Conservation (phyloP, 2,888 invertebrate genomes). For the Agriopis marginaria region DNA sequence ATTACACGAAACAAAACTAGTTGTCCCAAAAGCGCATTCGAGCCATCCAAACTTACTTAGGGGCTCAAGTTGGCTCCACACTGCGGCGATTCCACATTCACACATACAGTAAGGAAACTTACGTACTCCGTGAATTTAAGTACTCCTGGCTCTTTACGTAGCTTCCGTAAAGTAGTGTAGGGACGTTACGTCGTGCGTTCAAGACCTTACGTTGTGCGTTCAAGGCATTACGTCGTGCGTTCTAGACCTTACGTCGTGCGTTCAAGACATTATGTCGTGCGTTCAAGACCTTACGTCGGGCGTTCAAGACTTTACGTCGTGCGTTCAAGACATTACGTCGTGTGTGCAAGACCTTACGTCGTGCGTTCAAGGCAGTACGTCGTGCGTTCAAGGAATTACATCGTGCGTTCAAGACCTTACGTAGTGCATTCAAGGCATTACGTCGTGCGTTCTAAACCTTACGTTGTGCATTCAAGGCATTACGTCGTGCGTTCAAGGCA, state of each 20-base stretch:
- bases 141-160: not conserved
- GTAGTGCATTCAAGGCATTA: not conserved
- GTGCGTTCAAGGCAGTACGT: too few species aligned
- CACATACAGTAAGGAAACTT: constrained; percentile 3
- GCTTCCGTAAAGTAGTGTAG: not conserved
- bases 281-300: not conserved
- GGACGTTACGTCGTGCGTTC: not conserved
- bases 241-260: not conserved
- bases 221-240: not conserved
- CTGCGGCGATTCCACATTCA: constrained; percentile 17
- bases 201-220: not conserved
- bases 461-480: too few species aligned
- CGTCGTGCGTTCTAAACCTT: not conserved
- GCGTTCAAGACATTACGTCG: too few species aligned
- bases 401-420: not conserved
- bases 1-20: constrained; percentile 47
- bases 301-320: too few species aligned
- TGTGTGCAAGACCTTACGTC: too few species aligned
- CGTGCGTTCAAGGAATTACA: too few species aligned
- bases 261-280: not conserved
- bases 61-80: constrained; percentile 35
- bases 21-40: constrained; percentile 48
- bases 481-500: too few species aligned
- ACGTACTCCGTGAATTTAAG: not conserved
- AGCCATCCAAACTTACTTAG: constrained; percentile 48